Base-by-base conservation (phyloP, 2,888 invertebrate species). In the Orthosia cruda region DNA sequence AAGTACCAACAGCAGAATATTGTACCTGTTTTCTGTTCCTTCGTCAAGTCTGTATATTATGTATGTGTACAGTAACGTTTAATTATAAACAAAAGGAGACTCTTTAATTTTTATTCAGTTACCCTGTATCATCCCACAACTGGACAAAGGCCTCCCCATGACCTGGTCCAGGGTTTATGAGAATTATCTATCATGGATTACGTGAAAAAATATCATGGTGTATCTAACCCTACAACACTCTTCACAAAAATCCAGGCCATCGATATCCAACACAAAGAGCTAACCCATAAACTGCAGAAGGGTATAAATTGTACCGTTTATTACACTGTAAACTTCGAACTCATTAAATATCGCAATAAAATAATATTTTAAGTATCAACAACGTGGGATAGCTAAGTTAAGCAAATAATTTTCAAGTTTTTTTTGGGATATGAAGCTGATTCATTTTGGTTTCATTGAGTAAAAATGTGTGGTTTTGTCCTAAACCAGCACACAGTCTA, bases 261-360 rank as follows among this genome's bases (percentile, higher is more conserved):
- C 81, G 58, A 81, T 84, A 69, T 7, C 52, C 70, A 81, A 83
- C 87, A 81, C 83, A 83, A 81, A 90, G 92, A 90, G 91, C 89
- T 79, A 90, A 87, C 89, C 89, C 90, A 90, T 92, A 92, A 92
- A 92, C 71, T 74, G 70, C 54, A 63, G 65, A 57, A 70, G 77
- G 85, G 86, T 87, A 87, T 88, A 89, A 90, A 88, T 84, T 84
- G 81, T 84, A 80, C 88, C 89, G 81, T 82, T 82, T 82, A 82
- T 82, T 82, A 80, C 82, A 71, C 84, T 76, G 81, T 82, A 84
- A 82, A 93, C 87, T 90, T 89, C 89, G 90, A 90, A 91, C 91
- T 94, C 94, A 94, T 95, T 95, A 95, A 93, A 91, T 92, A 90
- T 88, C 79, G 83, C 90, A 89, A 93, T 95, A 95, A 95, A 95